Conservation (phyloP, 2,888 invertebrate species). For the Drosophila nr. fundita region DNA sequence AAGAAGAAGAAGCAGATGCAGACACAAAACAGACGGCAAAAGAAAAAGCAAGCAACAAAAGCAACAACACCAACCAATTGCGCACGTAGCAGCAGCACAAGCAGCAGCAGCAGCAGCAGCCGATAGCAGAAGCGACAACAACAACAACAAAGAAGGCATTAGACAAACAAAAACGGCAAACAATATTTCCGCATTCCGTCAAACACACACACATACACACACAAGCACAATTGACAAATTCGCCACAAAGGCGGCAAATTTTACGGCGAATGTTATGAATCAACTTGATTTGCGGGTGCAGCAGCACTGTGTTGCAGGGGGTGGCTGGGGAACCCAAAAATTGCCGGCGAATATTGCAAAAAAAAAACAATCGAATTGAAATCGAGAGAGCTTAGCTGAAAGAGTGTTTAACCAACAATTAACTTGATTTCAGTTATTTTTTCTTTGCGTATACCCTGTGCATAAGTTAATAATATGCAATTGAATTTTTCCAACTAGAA, state of each 20-base stretch:
- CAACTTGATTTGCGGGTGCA: slow-evolving; percentile 1
- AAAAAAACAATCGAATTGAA: slow-evolving; percentile 39
- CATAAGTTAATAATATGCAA: background rate
- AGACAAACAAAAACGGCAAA: slow-evolving; percentile 57
- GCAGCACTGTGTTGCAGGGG: background rate
- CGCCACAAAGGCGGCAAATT: slow-evolving; percentile 43
- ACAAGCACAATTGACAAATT: slow-evolving; percentile 65
- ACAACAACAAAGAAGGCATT: slow-evolving; percentile 28
- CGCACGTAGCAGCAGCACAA: slow-evolving; percentile 53
- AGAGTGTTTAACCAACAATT: slow-evolving; percentile 4
- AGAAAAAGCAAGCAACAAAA: slow-evolving; percentile 37
- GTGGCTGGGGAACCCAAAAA: slow-evolving; percentile 20
- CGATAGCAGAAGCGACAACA: slow-evolving; percentile 35
- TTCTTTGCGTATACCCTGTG: background rate
- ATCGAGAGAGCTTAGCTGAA: slow-evolving; percentile 32
- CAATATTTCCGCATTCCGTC: slow-evolving; percentile 76
- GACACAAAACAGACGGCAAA: slow-evolving; percentile 39
- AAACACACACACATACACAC: slow-evolving; percentile 33
- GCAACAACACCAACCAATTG: slow-evolving; percentile 35
- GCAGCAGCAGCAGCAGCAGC: slow-evolving; percentile 28
- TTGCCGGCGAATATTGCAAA: slow-evolving; percentile 47
- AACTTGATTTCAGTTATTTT: background rate
- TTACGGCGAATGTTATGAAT: slow-evolving; percentile 1
- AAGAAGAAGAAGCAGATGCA: slow-evolving; percentile 36
- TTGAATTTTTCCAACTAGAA: background rate